These are phyloP conservation scores for Melanaphis sacchari DNA, from an alignment of 1,140 invertebrate genomes.

Conservation along the genomic window DNA sequence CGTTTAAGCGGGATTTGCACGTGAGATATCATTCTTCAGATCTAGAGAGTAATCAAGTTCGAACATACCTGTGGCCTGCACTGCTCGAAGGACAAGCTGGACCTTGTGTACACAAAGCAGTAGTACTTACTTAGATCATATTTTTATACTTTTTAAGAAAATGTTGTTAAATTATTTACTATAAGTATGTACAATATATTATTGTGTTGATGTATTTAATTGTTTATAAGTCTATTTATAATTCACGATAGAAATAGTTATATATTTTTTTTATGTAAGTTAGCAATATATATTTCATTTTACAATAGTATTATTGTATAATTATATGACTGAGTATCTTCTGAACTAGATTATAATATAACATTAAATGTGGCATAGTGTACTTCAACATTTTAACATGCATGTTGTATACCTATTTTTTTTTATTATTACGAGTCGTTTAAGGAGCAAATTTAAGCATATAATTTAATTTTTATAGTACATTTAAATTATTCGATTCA, in stretches of 20 bases:
- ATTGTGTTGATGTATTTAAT: background rate
- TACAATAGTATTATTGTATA: background rate
- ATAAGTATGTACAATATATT: background rate
- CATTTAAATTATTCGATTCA: background rate
- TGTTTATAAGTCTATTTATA: background rate
- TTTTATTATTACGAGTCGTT: background rate
- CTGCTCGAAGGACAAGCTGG: conserved; percentile 71
- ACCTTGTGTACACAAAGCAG: conserved; percentile 74
- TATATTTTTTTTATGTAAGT: background rate
- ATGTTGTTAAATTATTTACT: background rate
- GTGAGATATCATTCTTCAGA: conserved; percentile 73
- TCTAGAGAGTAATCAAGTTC: conserved; percentile 68
- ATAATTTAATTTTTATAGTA: background rate
- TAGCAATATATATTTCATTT: background rate
- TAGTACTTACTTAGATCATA: conserved; percentile 70
- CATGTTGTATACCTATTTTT: background rate
- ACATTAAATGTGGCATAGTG: background rate
- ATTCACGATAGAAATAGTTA: background rate
- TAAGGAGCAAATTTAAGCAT: background rate
- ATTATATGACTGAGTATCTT: background rate
- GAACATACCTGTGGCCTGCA: conserved; percentile 77
- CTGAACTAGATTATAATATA: background rate
- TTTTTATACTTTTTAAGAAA: conserved; percentile 1
- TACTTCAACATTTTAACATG: background rate
- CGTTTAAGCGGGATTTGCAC: conserved; percentile 70